Evolutionary conservation across 2,888 invertebrate species (phyloP).

Genomic region (Brachyopa scutellaris): DNA sequence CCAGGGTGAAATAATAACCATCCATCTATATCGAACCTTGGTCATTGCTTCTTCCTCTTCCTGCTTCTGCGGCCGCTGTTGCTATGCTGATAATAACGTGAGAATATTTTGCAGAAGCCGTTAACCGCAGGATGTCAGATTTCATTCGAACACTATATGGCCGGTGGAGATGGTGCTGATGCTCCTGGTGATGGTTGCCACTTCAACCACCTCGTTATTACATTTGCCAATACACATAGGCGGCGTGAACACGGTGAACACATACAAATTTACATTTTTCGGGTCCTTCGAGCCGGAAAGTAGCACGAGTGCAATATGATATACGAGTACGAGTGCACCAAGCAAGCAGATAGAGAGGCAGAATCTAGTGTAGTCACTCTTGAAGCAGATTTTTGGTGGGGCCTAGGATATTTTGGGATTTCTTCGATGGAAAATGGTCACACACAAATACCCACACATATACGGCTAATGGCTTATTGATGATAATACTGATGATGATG

Average conservation of each 20-base stretch:
- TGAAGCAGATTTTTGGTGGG: constrained; percentile 10
- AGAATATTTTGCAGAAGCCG: constrained; percentile 42
- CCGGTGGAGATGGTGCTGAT: not conserved
- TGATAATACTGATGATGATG: constrained; percentile 14
- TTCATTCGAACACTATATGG: constrained; percentile 47
- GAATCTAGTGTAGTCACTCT: not conserved
- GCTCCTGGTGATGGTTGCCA: constrained; percentile 29
- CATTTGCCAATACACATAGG: constrained; percentile 38
- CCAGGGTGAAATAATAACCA: constrained; percentile 56
- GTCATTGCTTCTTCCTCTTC: no score
- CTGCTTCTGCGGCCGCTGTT: not conserved
- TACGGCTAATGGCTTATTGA: constrained; percentile 17
- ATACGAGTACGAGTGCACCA: no score
- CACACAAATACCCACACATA: constrained; percentile 2
- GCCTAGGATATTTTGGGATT: constrained; percentile 20
- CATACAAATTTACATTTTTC: constrained; percentile 19
- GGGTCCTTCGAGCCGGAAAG: constrained; percentile 44
- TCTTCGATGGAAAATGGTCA: constrained; percentile 16
- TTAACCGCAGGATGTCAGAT: constrained; percentile 62
- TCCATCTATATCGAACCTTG: constrained; percentile 53
- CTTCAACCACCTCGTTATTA: constrained; percentile 60
- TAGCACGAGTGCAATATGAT: constrained; percentile 23
- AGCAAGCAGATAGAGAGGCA: not conserved
- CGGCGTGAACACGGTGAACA: not conserved
- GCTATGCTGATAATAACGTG: no score